Conservation (phyloP, 2,888 invertebrate genomes). For the Timandra comae region DNA sequence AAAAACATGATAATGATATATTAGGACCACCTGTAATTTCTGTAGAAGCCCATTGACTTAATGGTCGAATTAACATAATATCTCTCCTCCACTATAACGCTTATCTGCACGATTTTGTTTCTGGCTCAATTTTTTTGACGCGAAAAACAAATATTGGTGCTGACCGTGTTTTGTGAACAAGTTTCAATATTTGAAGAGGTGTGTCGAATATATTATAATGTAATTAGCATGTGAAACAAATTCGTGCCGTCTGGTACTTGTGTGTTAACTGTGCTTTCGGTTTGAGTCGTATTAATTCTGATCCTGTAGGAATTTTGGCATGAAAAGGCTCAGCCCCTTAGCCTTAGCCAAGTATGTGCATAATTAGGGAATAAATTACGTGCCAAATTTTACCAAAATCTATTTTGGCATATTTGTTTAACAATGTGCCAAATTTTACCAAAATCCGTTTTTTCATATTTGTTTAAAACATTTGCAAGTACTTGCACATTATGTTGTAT, state of each 20-base stretch:
- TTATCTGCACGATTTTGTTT: slow-evolving; percentile 35
- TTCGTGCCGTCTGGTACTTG: too few species aligned
- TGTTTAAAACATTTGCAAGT: too few species aligned
- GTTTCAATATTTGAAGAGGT: slow-evolving; percentile 19
- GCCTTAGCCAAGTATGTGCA: too few species aligned
- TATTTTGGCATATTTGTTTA: too few species aligned
- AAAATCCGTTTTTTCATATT: too few species aligned
- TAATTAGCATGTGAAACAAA: slow-evolving; percentile 9
- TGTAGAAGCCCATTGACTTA: slow-evolving; percentile 49
- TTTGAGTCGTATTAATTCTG: too few species aligned
- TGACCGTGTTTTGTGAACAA: slow-evolving; percentile 14
- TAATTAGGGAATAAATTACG: too few species aligned
- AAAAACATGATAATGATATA: slow-evolving; percentile 47
- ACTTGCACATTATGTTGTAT: slow-evolving; percentile 1
- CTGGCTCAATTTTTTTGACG: slow-evolving; percentile 23
- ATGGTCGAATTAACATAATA: slow-evolving; percentile 56
- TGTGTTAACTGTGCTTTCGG: too few species aligned
- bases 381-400: too few species aligned
- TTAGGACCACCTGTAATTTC: slow-evolving; percentile 45
- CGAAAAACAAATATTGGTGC: slow-evolving; percentile 22
- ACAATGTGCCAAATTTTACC: too few species aligned
- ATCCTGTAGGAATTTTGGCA: too few species aligned
- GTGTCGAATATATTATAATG: slow-evolving; percentile 9
- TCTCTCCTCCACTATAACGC: slow-evolving; percentile 33
- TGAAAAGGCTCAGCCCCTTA: too few species aligned